Percentiles rank a stretch among this genome's conserved stretches.
Evolutionary conservation across 2,113 vertebrate genomes (phyloP).

Genomic region (Empidonax traillii): DNA sequence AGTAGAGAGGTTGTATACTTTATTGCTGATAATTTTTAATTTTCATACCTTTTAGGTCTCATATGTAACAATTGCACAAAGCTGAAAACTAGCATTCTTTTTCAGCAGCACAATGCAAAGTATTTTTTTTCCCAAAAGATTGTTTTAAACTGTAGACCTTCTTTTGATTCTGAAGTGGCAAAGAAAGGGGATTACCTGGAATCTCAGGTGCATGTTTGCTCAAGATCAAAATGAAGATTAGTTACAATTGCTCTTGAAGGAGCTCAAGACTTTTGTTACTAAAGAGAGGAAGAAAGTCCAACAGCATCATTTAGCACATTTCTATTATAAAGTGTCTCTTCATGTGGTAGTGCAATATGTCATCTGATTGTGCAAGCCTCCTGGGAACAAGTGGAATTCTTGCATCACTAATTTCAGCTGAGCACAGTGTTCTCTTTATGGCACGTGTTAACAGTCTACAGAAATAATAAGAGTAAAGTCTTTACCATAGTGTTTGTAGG

Average conservation of each 20-base stretch:
- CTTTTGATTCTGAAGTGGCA: constrained; percentile 13
- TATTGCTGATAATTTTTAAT: constrained; percentile 34
- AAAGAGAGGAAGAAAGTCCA: neutral
- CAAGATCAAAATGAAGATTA: constrained; percentile 16
- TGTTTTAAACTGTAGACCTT: constrained; percentile 1
- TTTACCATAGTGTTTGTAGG: neutral
- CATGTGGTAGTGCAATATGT: neutral
- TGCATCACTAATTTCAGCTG: neutral
- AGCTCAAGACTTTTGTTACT: neutral
- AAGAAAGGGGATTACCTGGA: constrained; percentile 10
- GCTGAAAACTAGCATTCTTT: neutral
- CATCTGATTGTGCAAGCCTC: neutral
- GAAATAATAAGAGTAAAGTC: neutral
- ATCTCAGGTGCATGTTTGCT: neutral
- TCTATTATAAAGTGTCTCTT: neutral
- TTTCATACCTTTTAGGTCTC: constrained; percentile 28
- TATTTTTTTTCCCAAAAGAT: neutral
- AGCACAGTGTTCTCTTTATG: neutral
- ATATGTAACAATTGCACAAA: constrained; percentile 9
- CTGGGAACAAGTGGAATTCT: neutral
- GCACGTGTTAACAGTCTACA: neutral
- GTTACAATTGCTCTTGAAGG: neutral
- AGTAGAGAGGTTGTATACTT: neutral
- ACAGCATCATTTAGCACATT: neutral
- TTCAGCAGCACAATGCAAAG: constrained; percentile 9